A percentile compares a stretch with the other conserved stretches of the same genome.
These are phyloP conservation scores for Prionace glauca DNA, from an alignment of 2,797 vertebrate species.

Conservation along the genomic window DNA sequence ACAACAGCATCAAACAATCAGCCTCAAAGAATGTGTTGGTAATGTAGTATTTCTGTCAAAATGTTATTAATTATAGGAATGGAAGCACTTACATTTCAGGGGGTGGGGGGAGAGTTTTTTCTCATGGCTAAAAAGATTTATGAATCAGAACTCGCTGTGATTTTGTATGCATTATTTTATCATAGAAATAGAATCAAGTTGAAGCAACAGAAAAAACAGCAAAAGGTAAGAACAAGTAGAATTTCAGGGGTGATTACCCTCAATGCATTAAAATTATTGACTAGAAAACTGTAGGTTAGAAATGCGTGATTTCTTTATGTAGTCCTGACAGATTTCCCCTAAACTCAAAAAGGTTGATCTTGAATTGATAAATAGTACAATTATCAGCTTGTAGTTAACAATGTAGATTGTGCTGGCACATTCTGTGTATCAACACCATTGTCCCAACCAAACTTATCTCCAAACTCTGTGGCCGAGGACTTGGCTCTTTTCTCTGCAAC, in stretches of 20 bases:
- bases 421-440: no score
- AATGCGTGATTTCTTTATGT: not conserved
- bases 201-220: slow-evolving; percentile 45
- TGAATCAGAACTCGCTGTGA: not conserved
- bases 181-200: slow-evolving; percentile 44
- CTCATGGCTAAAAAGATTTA: not conserved
- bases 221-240: slow-evolving; percentile 42
- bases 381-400: not conserved
- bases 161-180: slow-evolving; percentile 37
- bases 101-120: not conserved
- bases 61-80: no score
- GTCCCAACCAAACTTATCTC: no score
- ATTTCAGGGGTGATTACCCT: not conserved
- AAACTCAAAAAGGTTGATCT: not conserved
- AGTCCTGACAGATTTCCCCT: not conserved
- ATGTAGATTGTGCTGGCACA: not conserved
- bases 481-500: no score
- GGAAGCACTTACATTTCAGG: not conserved
- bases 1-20: no score
- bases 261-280: not conserved
- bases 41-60: no score
- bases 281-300: not conserved
- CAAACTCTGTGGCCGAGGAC: no score
- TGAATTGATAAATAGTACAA: not conserved
- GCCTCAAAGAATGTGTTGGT: no score